Evolutionary conservation across 1,140 invertebrate species (phyloP), one percentile per base, ranked within the genome.

Genomic region (Drosophila baimaii): DNA sequence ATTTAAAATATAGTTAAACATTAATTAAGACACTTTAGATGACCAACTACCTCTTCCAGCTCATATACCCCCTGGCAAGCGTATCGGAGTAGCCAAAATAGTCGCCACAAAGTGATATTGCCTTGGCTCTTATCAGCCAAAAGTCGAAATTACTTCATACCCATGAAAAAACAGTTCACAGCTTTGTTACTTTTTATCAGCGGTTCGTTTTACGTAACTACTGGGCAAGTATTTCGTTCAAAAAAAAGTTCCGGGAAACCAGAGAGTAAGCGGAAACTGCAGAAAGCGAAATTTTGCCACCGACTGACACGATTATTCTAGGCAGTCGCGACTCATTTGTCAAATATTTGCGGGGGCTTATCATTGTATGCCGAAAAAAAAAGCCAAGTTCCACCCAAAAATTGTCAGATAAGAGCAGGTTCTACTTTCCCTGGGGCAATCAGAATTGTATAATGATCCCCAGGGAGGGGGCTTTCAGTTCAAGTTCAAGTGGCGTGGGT

Each of bases 401-500:
- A 33, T 21, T 35, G 21, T 19, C 37, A 29, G 12, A 77, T 77
- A 77, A 77, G 46, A 77, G 23, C 39, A n/a, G 29, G 15, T 41
- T 51, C 3, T 54, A 78, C 69, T 55, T 62, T 66, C 61, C 13
- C 54, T 59, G 31, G 31, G 31, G 10, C 19, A 35, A 54, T 25
- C 15, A 10, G 35, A 62, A 65, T 77, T 74, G 71, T 74, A 74
- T 75, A 74, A 74, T 64, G 33, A 63, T 63, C 54, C 51, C 31
- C 31, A 3, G 51, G 29, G 54, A 29, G 58, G 19, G 61, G 15
- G 39, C 25, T 10, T 33, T 52, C 13, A 77, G 73, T 86, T 86
- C 81, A 86, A 85, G 82, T 85, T 88, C 52, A 86, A 19, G n/a
- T 19, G 31, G 13, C 8, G 13, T 33, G 29, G 29, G 17, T 33